Conservation (phyloP, 92 coral and sea anemone genomes). For the Phenganax stokvisi region DNA sequence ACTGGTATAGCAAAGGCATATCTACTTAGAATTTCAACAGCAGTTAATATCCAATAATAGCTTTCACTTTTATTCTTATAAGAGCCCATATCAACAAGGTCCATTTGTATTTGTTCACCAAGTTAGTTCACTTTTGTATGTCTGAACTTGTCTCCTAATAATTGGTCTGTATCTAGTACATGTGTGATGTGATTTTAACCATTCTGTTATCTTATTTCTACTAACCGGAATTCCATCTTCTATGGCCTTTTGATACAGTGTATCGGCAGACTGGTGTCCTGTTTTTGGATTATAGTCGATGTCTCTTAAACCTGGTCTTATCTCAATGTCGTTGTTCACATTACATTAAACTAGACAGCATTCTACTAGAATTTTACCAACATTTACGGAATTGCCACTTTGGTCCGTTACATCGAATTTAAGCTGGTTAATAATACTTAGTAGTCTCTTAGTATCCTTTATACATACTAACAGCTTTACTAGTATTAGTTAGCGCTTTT, state of each 20-base stretch:
- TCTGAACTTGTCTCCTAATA: conserved; percentile 28
- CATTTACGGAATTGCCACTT: neutral
- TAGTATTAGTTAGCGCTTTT: no score
- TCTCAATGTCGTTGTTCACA: conserved; percentile 13
- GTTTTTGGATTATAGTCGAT: neutral
- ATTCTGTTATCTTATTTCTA: conserved; percentile 29
- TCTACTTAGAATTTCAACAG: conserved; percentile 29
- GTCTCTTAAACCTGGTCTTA: neutral
- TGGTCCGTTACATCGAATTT: neutral
- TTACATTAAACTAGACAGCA: conserved; percentile 16
- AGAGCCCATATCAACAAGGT: conserved; percentile 29
- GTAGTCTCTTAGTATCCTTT: neutral
- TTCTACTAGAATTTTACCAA: neutral
- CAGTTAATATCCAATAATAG: conserved; percentile 37
- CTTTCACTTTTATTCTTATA: conserved; percentile 30
- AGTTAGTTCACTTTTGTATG: conserved; percentile 22
- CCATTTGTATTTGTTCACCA: conserved; percentile 38
- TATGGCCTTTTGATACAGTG: conserved; percentile 22
- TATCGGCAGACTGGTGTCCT: neutral
- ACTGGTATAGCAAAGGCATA: conserved; percentile 31
- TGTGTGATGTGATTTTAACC: conserved; percentile 30
- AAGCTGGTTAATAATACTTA: no score
- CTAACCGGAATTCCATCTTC: conserved; percentile 29
- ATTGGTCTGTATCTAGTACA: conserved; percentile 36
- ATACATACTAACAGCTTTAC: neutral